These are phyloP conservation scores for Plecturocebus donacophilus DNA, from an alignment of 2,113 vertebrate species.

Conservation along the genomic window DNA sequence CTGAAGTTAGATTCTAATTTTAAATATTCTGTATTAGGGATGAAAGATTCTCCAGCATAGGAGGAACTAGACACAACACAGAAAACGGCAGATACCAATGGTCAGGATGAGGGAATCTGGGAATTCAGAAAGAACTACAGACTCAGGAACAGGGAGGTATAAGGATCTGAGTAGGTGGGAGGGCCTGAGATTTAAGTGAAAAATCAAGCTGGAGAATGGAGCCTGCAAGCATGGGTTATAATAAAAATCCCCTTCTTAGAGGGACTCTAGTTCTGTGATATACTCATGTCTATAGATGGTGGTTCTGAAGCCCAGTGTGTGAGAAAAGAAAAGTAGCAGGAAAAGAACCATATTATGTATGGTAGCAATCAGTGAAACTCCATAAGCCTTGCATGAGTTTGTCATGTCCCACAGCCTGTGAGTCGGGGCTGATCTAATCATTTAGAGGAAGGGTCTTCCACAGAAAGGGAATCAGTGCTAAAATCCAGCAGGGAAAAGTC, in stretches of 20 bases:
- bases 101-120: not conserved
- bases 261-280: accelerated
- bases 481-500: not conserved
- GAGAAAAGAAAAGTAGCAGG: no score
- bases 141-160: not conserved
- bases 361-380: accelerated
- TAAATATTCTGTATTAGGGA: not conserved
- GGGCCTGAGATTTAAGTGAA: not conserved
- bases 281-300: accelerated
- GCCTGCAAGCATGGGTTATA: accelerated
- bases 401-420: not conserved
- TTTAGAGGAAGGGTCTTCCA: accelerated
- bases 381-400: accelerated
- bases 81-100: not conserved
- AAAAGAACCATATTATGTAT: accelerated
- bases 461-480: not conserved
- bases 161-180: not conserved
- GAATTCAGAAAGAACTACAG: accelerated
- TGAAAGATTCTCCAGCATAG: not conserved
- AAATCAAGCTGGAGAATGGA: not conserved
- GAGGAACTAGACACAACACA: not conserved
- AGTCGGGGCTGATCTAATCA: no score
- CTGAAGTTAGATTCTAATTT: not conserved
- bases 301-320: accelerated
- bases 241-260: not conserved